These are phyloP conservation scores for Leptocoma aspasia DNA, from an alignment of 2,113 vertebrate species.

Conservation along the genomic window DNA sequence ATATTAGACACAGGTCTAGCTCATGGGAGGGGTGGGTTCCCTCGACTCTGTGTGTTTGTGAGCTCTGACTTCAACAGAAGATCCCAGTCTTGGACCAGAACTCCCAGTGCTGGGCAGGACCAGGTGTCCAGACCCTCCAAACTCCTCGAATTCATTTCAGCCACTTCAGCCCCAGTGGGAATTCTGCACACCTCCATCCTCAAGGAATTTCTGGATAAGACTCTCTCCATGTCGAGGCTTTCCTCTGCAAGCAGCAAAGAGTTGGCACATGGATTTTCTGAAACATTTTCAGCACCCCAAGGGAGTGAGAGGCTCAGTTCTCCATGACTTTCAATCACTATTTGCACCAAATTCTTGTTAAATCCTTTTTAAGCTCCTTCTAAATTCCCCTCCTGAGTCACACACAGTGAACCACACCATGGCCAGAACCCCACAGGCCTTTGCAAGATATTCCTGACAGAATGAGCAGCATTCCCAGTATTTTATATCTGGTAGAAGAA, in stretches of 20 bases:
- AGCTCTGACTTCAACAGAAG: background rate
- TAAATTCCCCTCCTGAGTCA: rapidly evolving
- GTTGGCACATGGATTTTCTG: background rate
- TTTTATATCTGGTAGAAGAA: background rate
- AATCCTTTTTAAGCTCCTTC: background rate
- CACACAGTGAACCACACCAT: background rate
- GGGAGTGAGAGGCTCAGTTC: background rate
- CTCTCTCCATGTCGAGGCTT: rapidly evolving
- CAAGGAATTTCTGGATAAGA: background rate
- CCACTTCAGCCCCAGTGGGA: rapidly evolving
- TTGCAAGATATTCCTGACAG: background rate
- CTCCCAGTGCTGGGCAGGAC: background rate
- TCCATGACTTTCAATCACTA: background rate
- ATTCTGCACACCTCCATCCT: background rate
- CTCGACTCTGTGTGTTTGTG: rapidly evolving
- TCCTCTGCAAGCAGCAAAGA: background rate
- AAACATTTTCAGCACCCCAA: background rate
- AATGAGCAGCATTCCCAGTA: background rate
- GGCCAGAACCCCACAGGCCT: background rate
- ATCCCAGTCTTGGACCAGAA: rapidly evolving
- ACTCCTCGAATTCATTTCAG: background rate
- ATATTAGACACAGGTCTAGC: background rate
- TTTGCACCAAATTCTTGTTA: background rate
- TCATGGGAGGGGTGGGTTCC: background rate
- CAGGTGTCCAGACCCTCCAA: background rate